Evolutionary conservation across 2,888 invertebrate genomes (phyloP).

Genomic region (Mayetiola destructor): DNA sequence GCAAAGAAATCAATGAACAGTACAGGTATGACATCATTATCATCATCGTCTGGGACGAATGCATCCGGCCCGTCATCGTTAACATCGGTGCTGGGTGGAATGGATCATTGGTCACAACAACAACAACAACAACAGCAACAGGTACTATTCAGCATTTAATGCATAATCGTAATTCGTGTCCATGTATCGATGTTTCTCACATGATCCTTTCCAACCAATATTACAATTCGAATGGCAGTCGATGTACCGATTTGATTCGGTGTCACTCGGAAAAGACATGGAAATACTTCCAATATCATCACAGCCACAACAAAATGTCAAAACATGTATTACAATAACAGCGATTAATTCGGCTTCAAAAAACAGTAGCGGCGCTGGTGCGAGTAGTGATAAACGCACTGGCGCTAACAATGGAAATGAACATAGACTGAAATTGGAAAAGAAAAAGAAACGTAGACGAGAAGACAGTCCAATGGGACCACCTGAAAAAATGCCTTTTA

Average conservation of each 20-base stretch:
- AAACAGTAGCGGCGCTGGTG: slow-evolving; percentile 10
- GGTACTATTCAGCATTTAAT: not conserved
- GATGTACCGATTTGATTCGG: slow-evolving; percentile 39
- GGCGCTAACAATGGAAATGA: slow-evolving; percentile 9
- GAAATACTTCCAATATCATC: slow-evolving; percentile 71
- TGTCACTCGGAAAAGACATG: slow-evolving; percentile 58
- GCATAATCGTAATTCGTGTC: too few relatives aligned
- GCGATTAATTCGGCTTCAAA: slow-evolving; percentile 41
- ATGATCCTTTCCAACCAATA: too few relatives aligned
- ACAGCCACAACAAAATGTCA: slow-evolving; percentile 43
- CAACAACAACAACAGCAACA: not conserved
- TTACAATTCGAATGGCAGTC: too few relatives aligned
- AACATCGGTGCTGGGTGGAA: slow-evolving; percentile 2
- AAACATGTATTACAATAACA: slow-evolving; percentile 76
- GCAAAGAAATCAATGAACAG: too few relatives aligned
- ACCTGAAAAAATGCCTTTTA: slow-evolving; percentile 59
- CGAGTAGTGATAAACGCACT: slow-evolving; percentile 4
- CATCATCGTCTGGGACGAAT: slow-evolving; percentile 24
- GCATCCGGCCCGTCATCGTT: slow-evolving; percentile 27
- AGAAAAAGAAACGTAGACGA: slow-evolving; percentile 59
- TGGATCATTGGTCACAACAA: not conserved
- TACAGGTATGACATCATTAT: slow-evolving; percentile 34
- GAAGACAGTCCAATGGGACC: slow-evolving; percentile 70
- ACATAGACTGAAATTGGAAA: slow-evolving; percentile 27
- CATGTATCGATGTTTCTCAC: too few relatives aligned